These are phyloP conservation scores for Drosophila santomea DNA, from an alignment of 1,140 invertebrate genomes.

Conservation along the genomic window DNA sequence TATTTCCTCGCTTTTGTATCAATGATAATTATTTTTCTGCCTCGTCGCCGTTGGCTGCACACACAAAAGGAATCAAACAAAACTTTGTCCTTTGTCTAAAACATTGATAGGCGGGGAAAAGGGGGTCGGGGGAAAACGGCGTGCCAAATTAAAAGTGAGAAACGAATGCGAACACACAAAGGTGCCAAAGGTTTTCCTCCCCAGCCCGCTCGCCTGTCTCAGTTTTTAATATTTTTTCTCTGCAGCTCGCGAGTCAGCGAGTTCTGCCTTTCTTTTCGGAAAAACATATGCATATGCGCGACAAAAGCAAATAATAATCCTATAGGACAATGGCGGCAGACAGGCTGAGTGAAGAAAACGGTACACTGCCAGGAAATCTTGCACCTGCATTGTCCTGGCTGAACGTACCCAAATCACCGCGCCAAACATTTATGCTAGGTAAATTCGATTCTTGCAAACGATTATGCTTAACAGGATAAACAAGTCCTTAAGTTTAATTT, in stretches of 20 bases:
- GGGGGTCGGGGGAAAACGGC: conserved; percentile 13
- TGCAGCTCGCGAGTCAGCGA: conserved; percentile 43
- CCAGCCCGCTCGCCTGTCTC: not conserved
- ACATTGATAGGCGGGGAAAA: conserved; percentile 18
- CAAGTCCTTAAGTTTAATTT: too few relatives aligned
- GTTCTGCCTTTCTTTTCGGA: conserved; percentile 56
- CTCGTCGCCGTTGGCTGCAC: conserved; percentile 63
- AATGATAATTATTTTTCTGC: conserved; percentile 81
- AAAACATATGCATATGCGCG: conserved; percentile 53
- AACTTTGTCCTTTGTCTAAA: conserved; percentile 78
- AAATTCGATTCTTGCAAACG: too few relatives aligned
- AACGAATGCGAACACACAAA: conserved; percentile 77
- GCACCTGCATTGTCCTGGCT: not conserved
- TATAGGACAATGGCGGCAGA: conserved; percentile 28
- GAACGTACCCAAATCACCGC: too few relatives aligned
- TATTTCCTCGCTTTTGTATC: conserved; percentile 71
- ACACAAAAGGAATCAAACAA: conserved; percentile 83
- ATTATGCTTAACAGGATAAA: too few relatives aligned
- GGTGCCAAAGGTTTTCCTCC: conserved; percentile 69
- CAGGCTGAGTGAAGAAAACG: not conserved
- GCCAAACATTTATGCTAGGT: too few relatives aligned
- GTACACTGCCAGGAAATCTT: not conserved
- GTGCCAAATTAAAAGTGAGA: conserved; percentile 78
- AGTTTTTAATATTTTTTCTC: conserved; percentile 67
- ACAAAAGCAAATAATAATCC: conserved; percentile 57